Evolutionary conservation across 2,113 vertebrate species (phyloP), one percentile per base, ranked within the genome.

Genomic region (Otocyon megalotis): DNA sequence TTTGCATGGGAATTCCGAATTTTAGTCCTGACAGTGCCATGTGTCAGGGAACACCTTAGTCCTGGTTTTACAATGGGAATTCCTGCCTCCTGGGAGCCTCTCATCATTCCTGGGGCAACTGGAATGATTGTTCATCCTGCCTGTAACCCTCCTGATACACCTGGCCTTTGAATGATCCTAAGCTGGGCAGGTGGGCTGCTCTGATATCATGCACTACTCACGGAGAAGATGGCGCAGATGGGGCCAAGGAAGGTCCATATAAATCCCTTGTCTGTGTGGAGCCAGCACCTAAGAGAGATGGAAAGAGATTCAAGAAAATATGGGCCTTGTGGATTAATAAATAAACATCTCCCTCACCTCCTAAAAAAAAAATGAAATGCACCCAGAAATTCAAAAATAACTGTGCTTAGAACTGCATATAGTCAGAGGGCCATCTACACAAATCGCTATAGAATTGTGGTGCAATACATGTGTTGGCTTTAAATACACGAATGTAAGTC

Each of bases 161-260:
- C n/a, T 74, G n/a, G 12, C 76, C 65, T 87, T 95, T 48, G 19
- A 71, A 16, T 67, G 22, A 50, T 13, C 13, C 28, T 50, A 5
- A 67, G 16, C 12, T 63, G 30, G 82, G 2, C 17, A 71, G 43
- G 48, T 48, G 24, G 48, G 7, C 58, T 35, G 5, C 6, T 54
- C 63, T 85, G 80, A 84, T 28, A 22, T 56, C 28, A 74, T 32
- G 35, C 24, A 24, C 48, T 74, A 92, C 98, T 98, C 97, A 99
- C 99, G 65, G 63, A 96, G 93, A 99, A 96, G 65, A 99, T 82
- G 60, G 22, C 26, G 76, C 98, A 96, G 63, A 98, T 85, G 1
- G 99, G 99, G 4, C 98, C 98, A 22, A 98, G 97, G 71, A 99
- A 97, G 81, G 98, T 98, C 99, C 98, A 99, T 8, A 96, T 79